Conservation (phyloP, 2,113 vertebrate genomes). For the Taxidea taxus region DNA sequence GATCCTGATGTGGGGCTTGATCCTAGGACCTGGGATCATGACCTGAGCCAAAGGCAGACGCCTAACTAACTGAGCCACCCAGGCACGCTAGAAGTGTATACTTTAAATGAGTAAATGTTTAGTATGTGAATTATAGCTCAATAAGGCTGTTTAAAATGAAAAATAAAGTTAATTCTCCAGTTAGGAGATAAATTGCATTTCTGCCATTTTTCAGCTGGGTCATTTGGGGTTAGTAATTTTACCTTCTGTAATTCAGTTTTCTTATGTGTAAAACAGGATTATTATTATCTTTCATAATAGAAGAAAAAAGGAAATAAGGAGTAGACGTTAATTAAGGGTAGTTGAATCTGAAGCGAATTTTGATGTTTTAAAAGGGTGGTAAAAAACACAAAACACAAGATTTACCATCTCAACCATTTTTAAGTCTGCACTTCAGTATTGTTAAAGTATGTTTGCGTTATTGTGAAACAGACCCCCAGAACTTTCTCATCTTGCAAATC, state of each 20-base stretch:
- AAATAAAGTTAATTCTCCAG: neutral
- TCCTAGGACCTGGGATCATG: neutral
- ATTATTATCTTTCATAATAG: neutral
- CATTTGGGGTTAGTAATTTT: neutral
- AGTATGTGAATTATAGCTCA: neutral
- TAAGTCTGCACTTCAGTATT: neutral
- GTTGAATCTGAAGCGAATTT: neutral
- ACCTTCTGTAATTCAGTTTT: neutral
- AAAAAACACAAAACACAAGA: neutral
- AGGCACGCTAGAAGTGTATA: neutral
- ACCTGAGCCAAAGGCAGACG: neutral
- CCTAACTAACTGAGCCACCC: neutral
- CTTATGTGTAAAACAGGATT: neutral
- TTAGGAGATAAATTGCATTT: neutral
- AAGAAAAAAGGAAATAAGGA: neutral
- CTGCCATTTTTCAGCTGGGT: neutral
- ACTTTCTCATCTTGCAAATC: neutral
- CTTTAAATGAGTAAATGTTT: neutral
- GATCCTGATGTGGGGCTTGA: too few relatives aligned
- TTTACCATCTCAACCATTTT: neutral
- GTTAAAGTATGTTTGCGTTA: neutral
- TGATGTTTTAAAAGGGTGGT: neutral
- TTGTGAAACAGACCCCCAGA: neutral
- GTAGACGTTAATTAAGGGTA: neutral
- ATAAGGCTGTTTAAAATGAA: neutral